Evolutionary conservation across 2,888 invertebrate species (phyloP), one percentile per base, ranked within the genome.

Genomic region (Mythimna pallens): DNA sequence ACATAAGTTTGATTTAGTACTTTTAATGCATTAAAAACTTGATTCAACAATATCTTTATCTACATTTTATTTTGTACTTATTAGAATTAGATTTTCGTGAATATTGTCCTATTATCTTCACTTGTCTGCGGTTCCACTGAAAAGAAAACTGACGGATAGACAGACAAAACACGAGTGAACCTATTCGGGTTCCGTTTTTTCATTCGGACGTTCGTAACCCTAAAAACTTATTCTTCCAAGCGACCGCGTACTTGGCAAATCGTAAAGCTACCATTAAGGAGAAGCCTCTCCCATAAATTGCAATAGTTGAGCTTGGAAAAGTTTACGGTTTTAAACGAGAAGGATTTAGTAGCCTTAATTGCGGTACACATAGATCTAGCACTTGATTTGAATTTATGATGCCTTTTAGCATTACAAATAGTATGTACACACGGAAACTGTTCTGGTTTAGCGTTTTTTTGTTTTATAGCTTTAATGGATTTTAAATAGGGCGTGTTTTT

Each of bases 261-360:
- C 78, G 82, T 87, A 87, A 87, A 86, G 63, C 55, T 65, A 58
- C 78, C 78, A 80, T 85, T 84, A 87, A 83, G 73, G 65, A 63
- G 65, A 79, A 84, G 78, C 84, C 61, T 77, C 73, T 61, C 47
- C 77, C 64, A 85, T 88, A 85, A 87, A 88, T 84, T 75, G 57
- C 52, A 36, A 76, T 80, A 73, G 77, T 70, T 59, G 50, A 2
- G 22, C 68, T 52, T 20, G 57, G 30, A 67, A 62, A 73, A 68
- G 43, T 65, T 77, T 34, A 50, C 40, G 62, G 52, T 65, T 80
- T 74, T 63, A 77, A 82, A 76, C 61, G 71, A 22, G 58, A 52
- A 63, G 58, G 67, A 75, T 73, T 72, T 70, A 73, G 43, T 74
- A 55, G 43, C 65, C 50, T 52, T 78, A 81, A 81, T 81, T 81